phyloP scores from a whole-genome alignment of 2,797 vertebrate genomes.

The Rhodeus uyekii region DNA sequence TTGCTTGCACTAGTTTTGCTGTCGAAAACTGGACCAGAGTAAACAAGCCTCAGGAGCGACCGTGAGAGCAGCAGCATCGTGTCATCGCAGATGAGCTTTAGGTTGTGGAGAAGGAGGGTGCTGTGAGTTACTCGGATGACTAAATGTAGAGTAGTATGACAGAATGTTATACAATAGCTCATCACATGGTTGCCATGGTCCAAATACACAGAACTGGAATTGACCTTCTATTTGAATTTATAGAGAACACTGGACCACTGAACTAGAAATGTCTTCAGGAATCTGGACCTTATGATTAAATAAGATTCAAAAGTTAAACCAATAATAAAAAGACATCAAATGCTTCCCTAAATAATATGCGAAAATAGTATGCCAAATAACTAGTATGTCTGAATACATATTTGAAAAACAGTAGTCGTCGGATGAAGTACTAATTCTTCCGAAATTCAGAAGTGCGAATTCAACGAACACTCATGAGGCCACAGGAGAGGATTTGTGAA shows the following conservation, averaged over 20 bases:
- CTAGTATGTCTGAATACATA: too few relatives aligned
- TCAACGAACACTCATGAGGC: neutral
- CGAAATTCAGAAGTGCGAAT: neutral
- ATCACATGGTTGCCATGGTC: neutral
- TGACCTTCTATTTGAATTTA: neutral
- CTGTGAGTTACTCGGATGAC: slow-evolving; percentile 23
- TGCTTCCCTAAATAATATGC: neutral
- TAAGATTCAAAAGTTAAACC: neutral
- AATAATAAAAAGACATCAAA: neutral
- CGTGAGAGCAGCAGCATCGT: neutral
- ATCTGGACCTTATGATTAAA: neutral
- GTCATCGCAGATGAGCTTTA: slow-evolving; percentile 9
- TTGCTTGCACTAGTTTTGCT: slow-evolving; percentile 13
- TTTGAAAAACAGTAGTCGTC: neutral
- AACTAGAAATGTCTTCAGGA: neutral
- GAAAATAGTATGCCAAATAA: too few relatives aligned
- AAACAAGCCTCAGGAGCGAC: slow-evolving; percentile 10
- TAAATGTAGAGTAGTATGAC: slow-evolving; percentile 1
- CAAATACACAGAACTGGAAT: neutral
- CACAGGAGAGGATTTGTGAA: neutral
- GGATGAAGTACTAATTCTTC: neutral
- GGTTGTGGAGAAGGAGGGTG: neutral
- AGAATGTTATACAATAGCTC: slow-evolving; percentile 11
- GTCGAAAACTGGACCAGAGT: slow-evolving; percentile 22
- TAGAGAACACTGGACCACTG: neutral